These are phyloP conservation scores for Thalassophryne amazonica DNA, from an alignment of 2,797 vertebrate species.

Conservation along the genomic window DNA sequence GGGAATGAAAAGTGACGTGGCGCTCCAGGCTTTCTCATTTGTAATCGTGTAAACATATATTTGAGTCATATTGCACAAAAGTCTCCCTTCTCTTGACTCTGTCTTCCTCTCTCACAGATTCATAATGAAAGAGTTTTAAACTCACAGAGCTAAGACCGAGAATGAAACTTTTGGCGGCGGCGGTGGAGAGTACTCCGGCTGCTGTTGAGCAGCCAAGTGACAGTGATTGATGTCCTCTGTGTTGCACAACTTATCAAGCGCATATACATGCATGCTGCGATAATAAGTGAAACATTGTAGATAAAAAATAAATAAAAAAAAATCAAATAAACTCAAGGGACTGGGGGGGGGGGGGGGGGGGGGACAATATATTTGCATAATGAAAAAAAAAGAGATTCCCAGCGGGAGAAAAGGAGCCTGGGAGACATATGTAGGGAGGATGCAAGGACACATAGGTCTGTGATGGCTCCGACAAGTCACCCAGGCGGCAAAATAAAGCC, in stretches of 20 bases:
- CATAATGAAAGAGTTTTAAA: constrained; percentile 70
- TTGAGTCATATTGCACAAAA: constrained; percentile 72
- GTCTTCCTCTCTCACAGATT: constrained; percentile 44
- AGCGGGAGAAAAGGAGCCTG: constrained; percentile 56
- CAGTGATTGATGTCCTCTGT: constrained; percentile 82
- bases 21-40: constrained; percentile 74
- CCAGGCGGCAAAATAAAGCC: constrained; percentile 71
- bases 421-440: constrained; percentile 43
- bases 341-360: constrained; percentile 1
- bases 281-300: constrained; percentile 66
- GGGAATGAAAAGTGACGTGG: constrained; percentile 67
- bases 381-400: constrained; percentile 60
- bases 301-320: constrained; percentile 74
- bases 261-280: constrained; percentile 29
- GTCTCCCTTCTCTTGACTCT: neutral
- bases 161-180: constrained; percentile 19
- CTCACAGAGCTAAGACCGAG: constrained; percentile 59
- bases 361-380: constrained; percentile 47
- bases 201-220: constrained; percentile 70
- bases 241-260: constrained; percentile 62
- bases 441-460: constrained; percentile 46
- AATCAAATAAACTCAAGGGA: constrained; percentile 54
- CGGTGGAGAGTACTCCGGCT: constrained; percentile 15
- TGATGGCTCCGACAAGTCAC: constrained; percentile 70
- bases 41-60: constrained; percentile 81